Base-by-base conservation (phyloP, 2,888 invertebrate species). In the Lydus trimaculatus region DNA sequence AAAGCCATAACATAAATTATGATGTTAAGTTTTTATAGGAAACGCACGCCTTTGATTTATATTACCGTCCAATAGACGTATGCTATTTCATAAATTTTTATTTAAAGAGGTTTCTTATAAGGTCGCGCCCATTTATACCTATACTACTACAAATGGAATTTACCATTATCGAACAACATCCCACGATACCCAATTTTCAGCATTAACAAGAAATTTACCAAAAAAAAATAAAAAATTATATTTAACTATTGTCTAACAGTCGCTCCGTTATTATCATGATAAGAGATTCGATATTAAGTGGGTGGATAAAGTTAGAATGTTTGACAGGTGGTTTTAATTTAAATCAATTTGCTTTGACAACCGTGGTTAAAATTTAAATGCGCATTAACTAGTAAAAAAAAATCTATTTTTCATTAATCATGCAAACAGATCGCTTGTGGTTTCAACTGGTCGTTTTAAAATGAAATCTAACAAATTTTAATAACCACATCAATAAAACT, bases 1-100 rank as follows among this genome's bases (percentile, higher is more conserved):
- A 77, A 65, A 82, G 84, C 83, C 72, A 83, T 81, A 81, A 81
- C 83, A 84, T 84, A 83, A 84, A 84, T 84, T 83, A 84, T 83
- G 83, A 84, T 83, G 83, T 84, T 84, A 83, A 82, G 80, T 82
- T 83, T 83, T 83, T 83, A 82, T 83, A 83, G 80, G 82, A 82
- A 83, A 83, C 78, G 78, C 79, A 80, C 79, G 81, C 79, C 78
- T 82, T 80, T 80, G 80, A 80, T 80, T 82, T 82, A 82, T 83
- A 80, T 79, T 75, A 73, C 71, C 74, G 69, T 68, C 68, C 73
- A 72, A 72, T 71, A 70, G 74, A 73, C 71, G 72, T 73, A 73
- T 69, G 74, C 72, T 67, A 59, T 71, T 73, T 71, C 70, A 67
- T 69, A 72, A 72, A 66, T 70, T 65, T 66, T 67, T 68, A 74